phyloP scores from a whole-genome alignment of 2,888 invertebrate species.

The Tanytarsus gracilentus region DNA sequence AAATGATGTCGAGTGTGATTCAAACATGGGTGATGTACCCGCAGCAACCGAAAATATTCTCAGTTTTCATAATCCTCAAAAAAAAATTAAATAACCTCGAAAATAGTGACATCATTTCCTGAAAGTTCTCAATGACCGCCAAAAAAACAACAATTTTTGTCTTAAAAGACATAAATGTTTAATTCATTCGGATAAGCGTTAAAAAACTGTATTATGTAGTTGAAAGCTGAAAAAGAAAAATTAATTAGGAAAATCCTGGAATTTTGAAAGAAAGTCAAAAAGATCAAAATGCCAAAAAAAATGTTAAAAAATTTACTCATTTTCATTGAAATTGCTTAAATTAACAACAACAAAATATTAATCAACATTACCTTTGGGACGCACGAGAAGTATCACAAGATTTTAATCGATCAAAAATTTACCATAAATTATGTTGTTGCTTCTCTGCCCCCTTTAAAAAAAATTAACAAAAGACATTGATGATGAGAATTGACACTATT shows the following conservation, averaged over 20 bases:
- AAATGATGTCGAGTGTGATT: no score
- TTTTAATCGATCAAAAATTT: not conserved
- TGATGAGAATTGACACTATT: not conserved
- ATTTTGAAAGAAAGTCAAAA: not conserved
- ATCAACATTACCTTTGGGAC: no score
- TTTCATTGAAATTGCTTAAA: not conserved
- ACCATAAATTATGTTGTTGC: not conserved
- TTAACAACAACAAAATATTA: not conserved
- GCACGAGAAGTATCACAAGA: no score
- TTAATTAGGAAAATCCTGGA: not conserved
- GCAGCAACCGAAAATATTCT: no score
- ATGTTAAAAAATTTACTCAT: slow-evolving; percentile 1
- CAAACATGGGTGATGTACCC: no score
- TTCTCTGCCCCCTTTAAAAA: not conserved
- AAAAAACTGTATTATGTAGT: not conserved
- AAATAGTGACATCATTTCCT: no score
- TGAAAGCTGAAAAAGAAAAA: not conserved
- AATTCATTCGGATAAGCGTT: no score
- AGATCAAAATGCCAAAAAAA: slow-evolving; percentile 9
- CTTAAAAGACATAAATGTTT: no score
- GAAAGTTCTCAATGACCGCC: no score
- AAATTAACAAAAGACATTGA: not conserved
- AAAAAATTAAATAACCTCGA: no score
- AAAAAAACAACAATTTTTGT: no score
- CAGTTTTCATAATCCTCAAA: no score